Evolutionary conservation across 1,140 invertebrate genomes (phyloP).

Genomic region (Vanessa tameamea): DNA sequence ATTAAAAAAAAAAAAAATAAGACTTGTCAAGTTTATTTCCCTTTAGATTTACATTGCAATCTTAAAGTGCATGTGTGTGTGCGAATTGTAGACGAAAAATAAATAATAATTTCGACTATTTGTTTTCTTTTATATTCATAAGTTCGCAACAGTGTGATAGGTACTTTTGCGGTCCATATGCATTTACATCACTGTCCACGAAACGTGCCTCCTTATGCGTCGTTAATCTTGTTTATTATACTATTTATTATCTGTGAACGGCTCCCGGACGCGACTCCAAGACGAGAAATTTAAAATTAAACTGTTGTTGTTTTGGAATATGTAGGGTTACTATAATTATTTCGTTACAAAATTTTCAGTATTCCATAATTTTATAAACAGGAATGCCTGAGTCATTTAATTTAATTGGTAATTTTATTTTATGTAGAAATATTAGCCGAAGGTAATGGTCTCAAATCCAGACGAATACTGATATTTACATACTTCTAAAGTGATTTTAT

Average conservation of each 20-base stretch:
- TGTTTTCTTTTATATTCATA: background rate
- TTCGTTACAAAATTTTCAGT: background rate
- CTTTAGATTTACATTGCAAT: too few relatives aligned
- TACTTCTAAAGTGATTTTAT: too few relatives aligned
- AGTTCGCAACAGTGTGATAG: constrained; percentile 35
- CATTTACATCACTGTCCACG: constrained; percentile 68
- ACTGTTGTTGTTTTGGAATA: constrained; percentile 28
- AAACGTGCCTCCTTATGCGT: constrained; percentile 75
- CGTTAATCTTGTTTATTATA: constrained; percentile 78
- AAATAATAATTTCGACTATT: too few relatives aligned
- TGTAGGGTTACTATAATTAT: background rate
- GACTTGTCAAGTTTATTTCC: too few relatives aligned
- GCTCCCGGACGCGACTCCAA: constrained; percentile 42
- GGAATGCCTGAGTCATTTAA: too few relatives aligned
- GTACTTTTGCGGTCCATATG: constrained; percentile 38
- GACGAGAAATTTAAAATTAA: constrained; percentile 45
- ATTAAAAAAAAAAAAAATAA: too few relatives aligned
- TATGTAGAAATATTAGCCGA: too few relatives aligned
- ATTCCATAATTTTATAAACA: background rate
- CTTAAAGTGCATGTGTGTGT: too few relatives aligned
- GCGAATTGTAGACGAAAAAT: too few relatives aligned
- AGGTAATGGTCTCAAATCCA: too few relatives aligned
- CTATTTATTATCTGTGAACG: constrained; percentile 68
- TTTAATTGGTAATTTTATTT: too few relatives aligned
- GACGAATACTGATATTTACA: too few relatives aligned